These are phyloP conservation scores for Uromys caudimaculatus DNA, from an alignment of 2,797 vertebrate genomes.

Conservation along the genomic window DNA sequence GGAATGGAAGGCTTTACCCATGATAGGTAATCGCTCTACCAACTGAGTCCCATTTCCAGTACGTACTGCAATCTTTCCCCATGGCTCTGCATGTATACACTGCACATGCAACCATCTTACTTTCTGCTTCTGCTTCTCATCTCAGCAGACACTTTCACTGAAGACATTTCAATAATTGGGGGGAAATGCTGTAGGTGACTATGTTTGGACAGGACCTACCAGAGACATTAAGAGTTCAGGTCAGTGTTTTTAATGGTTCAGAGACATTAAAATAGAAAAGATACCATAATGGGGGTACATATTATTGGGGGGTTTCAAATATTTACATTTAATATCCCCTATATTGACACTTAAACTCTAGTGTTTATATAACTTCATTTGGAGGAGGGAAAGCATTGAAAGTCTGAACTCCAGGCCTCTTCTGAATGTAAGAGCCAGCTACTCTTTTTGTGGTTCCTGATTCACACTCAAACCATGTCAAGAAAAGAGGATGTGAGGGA, in stretches of 20 bases:
- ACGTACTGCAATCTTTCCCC: not conserved
- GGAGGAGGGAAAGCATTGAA: slow-evolving; percentile 29
- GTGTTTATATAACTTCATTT: slow-evolving; percentile 40
- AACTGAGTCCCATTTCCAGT: not conserved
- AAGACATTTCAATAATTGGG: slow-evolving; percentile 15
- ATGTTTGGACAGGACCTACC: not conserved
- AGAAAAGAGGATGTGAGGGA: not conserved
- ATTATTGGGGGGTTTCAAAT: slow-evolving; percentile 16
- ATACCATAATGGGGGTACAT: not conserved
- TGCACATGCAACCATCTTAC: not conserved
- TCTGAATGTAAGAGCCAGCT: not conserved
- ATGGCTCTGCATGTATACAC: not conserved
- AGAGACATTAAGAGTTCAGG: not conserved
- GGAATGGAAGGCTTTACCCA: not conserved
- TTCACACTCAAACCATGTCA: not conserved
- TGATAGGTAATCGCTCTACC: too few species aligned
- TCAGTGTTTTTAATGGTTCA: slow-evolving; percentile 5
- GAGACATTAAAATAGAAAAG: slow-evolving; percentile 34
- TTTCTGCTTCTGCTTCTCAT: not conserved
- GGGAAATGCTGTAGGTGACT: not conserved
- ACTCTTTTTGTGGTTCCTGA: not conserved
- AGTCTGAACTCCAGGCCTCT: not conserved
- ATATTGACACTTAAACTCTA: slow-evolving; percentile 13
- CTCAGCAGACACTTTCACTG: not conserved
- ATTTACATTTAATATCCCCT: slow-evolving; percentile 55